Evolutionary conservation across 1,140 invertebrate species (phyloP), one percentile per base, ranked within the genome.

Genomic region (Tetramorium alpestre): DNA sequence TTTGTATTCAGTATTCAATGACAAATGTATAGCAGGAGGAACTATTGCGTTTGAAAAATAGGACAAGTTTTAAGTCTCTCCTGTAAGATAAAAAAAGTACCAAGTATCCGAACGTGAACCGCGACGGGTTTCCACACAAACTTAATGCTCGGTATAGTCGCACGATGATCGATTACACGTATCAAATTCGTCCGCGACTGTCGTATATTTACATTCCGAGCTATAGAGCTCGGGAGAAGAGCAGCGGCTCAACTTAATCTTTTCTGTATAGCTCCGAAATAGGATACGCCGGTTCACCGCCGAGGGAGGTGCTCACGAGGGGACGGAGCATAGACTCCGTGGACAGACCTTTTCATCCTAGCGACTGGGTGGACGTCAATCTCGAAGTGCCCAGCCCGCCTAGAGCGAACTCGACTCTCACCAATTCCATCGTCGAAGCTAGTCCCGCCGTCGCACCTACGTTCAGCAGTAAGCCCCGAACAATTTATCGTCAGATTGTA

Each of bases 361-460:
- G 95, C 80, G 96, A 96, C 88, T 96, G 96, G 96, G 96, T 96
- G 25, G 96, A 96, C 90, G 96, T 95, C 80, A 94, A 96, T 88
- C 93, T 96, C 62, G 96, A 96, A 92, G 96, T 96, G 51, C 95
- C 96, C 28, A 93, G 94, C 87, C 94, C 95, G 82, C 94, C 94
- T 69, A 94, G 94, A 84, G 77, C 93, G 1, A 93, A 93, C 88
- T 92, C 94, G 33, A 88, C 85, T 49, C 90, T 94, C 51, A 95
- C 95, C 73, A 95, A 95, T 91, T 94, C 94, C 80, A 94, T 94
- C 73, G 91, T 94, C 51, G 91, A 93, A 88, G 91, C 85, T 86
- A 91, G 86, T 64, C 87, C 90, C 64, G 69, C 90, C 25, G 86
- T 84, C 58, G 91, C 86, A 51, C 90, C 87, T 25, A 87, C 91